Evolutionary conservation across 37 sponge, comb jelly and placozoan genomes (phyloP), one percentile per base, ranked within the genome.

Genomic region (Spongilla lacustris): DNA sequence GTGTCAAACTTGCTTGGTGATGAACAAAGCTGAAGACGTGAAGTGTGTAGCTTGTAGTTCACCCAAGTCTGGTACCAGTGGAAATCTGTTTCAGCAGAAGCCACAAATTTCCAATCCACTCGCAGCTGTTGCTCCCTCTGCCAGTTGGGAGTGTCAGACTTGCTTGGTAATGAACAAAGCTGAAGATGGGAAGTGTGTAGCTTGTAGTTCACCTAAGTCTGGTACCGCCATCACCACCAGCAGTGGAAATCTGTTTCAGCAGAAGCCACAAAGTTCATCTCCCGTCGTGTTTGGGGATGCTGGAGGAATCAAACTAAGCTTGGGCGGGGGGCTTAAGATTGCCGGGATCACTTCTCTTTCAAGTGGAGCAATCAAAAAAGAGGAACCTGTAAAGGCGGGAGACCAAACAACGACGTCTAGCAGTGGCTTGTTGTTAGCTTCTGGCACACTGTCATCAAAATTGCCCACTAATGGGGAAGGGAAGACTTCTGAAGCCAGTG

Each of bases 1-100:
- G 58, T 84, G 89, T 78, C 72, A 69, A 41, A 72, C 81, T 2
- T 83, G 85, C 48, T 25, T 89, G 80, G 36, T 84, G 8, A 35
- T 49, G 41, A 89, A 89, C 85, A 89, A 84, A 41, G 27, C 22
- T 22, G 36, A 66, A 0, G 89, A 83, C 27, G 24, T 17, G 34
- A 83, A 78, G 66, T 84, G 85, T 77, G 85, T 84, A 23, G 79
- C 84, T 29, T 89, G 89, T 67, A 37, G 36, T n/a, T 31, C 79
- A 13, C 0, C 48, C 30, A 90, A 84, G 58, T 80, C 81, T 31
- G 85, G 83, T 25, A 36, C 81, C 17, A 14, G 58, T 58, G 58
- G 58, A 17, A 17, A 58, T 58, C 58, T 14, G 19, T 58, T 58
- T 17, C 58, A 58, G 21, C 58, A 58, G 19, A 58, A 58, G 58